phyloP scores from a whole-genome alignment of 2,113 vertebrate species.

The Taurulus bubalis region DNA sequence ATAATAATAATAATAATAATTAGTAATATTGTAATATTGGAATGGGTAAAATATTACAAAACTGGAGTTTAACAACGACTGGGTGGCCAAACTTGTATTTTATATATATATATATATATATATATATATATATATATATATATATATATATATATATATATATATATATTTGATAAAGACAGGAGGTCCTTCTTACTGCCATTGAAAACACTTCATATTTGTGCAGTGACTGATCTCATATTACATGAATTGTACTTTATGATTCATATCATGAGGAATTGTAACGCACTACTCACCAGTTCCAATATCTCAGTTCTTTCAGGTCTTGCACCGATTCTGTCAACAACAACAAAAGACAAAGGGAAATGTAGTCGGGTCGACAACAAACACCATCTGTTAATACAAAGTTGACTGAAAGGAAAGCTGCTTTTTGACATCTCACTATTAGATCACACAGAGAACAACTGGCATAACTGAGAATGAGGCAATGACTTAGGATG shows the following conservation, averaged over 20 bases:
- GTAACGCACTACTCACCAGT: slow-evolving; percentile 84
- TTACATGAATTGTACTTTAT: background rate
- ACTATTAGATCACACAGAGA: background rate
- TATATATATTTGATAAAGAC: background rate
- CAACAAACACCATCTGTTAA: background rate
- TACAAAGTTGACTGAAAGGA: background rate
- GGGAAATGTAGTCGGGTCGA: background rate
- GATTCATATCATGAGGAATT: background rate
- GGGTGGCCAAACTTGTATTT: background rate
- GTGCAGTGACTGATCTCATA: background rate
- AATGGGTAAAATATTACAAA: background rate
- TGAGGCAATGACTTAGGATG: background rate
- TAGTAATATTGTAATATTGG: background rate
- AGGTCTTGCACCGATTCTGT: slow-evolving; percentile 85
- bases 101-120: background rate
- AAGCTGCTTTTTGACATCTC: background rate
- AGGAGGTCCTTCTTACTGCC: background rate
- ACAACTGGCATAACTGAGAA: background rate
- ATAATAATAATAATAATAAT: too few species aligned
- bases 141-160: too few species aligned
- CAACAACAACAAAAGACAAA: slow-evolving; percentile 46
- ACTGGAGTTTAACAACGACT: background rate
- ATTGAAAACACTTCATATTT: background rate
- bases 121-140: too few species aligned
- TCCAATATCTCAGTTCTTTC: slow-evolving; percentile 87